phyloP scores from a whole-genome alignment of 2,113 vertebrate genomes.

The Pithys albifrons region DNA sequence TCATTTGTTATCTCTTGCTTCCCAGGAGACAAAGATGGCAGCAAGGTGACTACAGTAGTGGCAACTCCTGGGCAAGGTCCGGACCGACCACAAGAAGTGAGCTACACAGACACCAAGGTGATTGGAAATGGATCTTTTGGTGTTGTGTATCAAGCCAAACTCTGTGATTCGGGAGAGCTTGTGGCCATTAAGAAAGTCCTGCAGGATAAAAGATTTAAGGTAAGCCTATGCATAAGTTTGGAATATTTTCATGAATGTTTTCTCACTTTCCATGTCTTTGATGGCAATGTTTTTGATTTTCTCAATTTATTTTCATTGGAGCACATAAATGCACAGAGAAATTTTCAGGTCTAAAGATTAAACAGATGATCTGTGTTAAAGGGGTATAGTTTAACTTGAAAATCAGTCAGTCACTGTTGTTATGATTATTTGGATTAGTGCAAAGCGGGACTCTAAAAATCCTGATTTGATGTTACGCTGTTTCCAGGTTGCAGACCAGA shows the following conservation, averaged over 20 bases:
- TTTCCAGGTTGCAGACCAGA: not conserved
- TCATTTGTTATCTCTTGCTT: slow-evolving; percentile 1
- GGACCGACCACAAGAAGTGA: slow-evolving; percentile 97
- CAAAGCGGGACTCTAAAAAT: slow-evolving; percentile 1
- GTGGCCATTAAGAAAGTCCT: slow-evolving; percentile 99
- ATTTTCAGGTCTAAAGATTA: not conserved
- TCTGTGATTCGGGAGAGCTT: slow-evolving; percentile 96
- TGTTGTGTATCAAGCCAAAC: slow-evolving; percentile 98
- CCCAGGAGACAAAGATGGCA: slow-evolving; percentile 96
- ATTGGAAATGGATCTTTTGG: slow-evolving; percentile 99
- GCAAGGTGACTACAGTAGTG: slow-evolving; percentile 98
- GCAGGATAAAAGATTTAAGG: slow-evolving; percentile 99
- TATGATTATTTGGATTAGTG: not conserved
- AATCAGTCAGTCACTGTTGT: not conserved
- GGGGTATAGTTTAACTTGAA: not conserved
- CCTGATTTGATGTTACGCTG: not conserved
- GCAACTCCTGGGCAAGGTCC: slow-evolving; percentile 97
- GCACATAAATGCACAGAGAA: not conserved
- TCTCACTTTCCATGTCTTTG: not conserved
- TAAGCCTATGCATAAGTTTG: slow-evolving; percentile 66
- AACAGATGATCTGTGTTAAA: not conserved
- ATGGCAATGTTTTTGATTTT: not conserved
- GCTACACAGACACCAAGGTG: slow-evolving; percentile 98
- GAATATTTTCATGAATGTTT: not conserved
- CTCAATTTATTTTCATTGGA: not conserved